Percentiles rank a stretch among this genome's conserved stretches.
Conservation (phyloP, 2,888 invertebrate genomes). For the Cerastis leucographa region DNA sequence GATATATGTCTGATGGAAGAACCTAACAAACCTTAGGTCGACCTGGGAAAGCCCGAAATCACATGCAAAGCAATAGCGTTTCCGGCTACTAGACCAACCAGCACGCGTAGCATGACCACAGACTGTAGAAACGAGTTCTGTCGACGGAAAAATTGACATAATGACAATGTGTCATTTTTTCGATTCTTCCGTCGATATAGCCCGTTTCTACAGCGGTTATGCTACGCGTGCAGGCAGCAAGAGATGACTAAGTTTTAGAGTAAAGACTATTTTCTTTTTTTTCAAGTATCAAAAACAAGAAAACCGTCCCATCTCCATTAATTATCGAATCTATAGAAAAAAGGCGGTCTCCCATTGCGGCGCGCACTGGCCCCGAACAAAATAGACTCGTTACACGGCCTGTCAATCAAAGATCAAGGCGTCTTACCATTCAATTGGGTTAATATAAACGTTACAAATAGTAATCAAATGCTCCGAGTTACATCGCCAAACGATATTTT, state of each 20-base stretch:
- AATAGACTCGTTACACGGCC: constrained; percentile 86
- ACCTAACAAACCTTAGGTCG: neutral
- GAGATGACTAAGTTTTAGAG: neutral
- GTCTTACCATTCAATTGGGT: constrained; percentile 82
- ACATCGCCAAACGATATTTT: constrained; percentile 82
- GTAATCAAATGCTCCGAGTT: constrained; percentile 86
- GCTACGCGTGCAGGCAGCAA: no score
- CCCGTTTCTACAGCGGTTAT: no score
- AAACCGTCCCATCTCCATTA: constrained; percentile 42
- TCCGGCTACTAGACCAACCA: neutral
- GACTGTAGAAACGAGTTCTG: no score
- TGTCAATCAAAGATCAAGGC: constrained; percentile 81
- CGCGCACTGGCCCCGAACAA: constrained; percentile 78
- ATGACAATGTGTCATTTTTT: no score
- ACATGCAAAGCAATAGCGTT: neutral
- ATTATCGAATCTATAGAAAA: constrained; percentile 59
- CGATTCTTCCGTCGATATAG: no score
- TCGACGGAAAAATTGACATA: no score
- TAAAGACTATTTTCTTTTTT: neutral
- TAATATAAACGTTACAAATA: constrained; percentile 89
- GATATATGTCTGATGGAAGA: neutral
- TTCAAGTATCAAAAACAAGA: neutral
- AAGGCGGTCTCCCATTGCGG: constrained; percentile 70
- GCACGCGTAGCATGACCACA: no score
- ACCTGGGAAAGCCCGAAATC: neutral